These are phyloP conservation scores for Bubo scandiacus DNA, from an alignment of 2,113 vertebrate species.

Conservation along the genomic window DNA sequence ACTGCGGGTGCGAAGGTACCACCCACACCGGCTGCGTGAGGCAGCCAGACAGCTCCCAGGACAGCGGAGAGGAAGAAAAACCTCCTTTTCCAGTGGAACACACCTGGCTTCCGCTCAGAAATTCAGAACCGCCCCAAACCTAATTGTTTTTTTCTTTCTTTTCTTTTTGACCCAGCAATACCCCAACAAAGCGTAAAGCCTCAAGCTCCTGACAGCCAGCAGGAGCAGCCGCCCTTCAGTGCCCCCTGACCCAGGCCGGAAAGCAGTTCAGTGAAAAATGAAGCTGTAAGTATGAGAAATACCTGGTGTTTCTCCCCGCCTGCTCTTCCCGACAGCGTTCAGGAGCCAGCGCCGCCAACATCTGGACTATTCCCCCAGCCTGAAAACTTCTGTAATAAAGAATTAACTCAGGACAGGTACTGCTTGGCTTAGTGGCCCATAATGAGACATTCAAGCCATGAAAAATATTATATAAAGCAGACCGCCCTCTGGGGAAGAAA, in stretches of 20 bases:
- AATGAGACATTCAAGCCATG: not conserved
- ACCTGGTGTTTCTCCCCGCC: not conserved
- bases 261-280: not conserved
- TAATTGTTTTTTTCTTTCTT: too few relatives aligned
- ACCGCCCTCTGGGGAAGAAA: not conserved
- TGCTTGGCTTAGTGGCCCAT: fast-evolving
- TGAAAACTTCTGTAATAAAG: not conserved
- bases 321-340: not conserved
- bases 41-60: not conserved
- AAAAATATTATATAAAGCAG: not conserved
- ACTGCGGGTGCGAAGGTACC: not conserved
- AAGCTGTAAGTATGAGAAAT: not conserved
- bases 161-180: not conserved
- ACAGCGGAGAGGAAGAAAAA: not conserved
- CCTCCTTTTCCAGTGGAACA: not conserved
- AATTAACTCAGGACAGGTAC: not conserved
- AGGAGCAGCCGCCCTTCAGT: not conserved
- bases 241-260: fast-evolving
- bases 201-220: not conserved
- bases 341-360: fast-evolving
- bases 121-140: not conserved
- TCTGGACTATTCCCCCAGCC: not conserved
- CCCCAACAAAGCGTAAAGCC: not conserved
- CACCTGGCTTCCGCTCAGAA: not conserved
- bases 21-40: not conserved